Percentiles rank a stretch among this genome's conserved stretches.
These are phyloP conservation scores for Drosophila neotestacea DNA, from an alignment of 2,888 invertebrate species.

Conservation along the genomic window DNA sequence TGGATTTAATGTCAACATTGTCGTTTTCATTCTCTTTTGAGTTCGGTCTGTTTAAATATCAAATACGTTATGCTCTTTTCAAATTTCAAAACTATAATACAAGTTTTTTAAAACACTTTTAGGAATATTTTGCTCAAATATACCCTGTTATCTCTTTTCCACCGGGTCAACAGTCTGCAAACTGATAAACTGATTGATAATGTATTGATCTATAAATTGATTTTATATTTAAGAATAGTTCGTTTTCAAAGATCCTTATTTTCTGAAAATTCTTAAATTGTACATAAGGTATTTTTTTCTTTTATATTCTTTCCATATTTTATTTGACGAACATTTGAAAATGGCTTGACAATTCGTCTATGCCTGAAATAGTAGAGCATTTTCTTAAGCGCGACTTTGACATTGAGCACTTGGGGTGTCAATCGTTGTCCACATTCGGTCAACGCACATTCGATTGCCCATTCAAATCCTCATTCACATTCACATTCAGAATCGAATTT, in stretches of 20 bases:
- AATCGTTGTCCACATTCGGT: constrained; percentile 27
- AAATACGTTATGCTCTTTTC: constrained; percentile 13
- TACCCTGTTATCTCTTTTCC: neutral
- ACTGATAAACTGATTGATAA: too few relatives aligned
- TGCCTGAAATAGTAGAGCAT: constrained; percentile 3
- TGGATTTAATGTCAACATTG: constrained; percentile 41
- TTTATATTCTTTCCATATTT: too few relatives aligned
- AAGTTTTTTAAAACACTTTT: neutral
- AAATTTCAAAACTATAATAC: neutral
- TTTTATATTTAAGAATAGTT: too few relatives aligned
- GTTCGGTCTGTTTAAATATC: constrained; percentile 23
- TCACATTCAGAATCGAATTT: constrained; percentile 12
- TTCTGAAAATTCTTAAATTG: neutral
- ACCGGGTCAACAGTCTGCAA: too few relatives aligned
- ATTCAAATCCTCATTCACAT: constrained; percentile 33
- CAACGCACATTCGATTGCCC: constrained; percentile 8
- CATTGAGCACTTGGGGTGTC: constrained; percentile 60
- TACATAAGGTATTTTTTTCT: too few relatives aligned
- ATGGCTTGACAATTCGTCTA: neutral
- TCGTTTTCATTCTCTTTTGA: constrained; percentile 15
- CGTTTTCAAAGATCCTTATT: too few relatives aligned
- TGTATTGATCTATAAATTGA: too few relatives aligned
- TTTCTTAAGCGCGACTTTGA: constrained; percentile 47
- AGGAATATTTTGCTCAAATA: neutral
- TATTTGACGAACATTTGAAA: neutral